Percentiles rank a stretch among this genome's conserved stretches.
phyloP scores from a whole-genome alignment of 2,888 invertebrate genomes.

The Ophion ventricosus region DNA sequence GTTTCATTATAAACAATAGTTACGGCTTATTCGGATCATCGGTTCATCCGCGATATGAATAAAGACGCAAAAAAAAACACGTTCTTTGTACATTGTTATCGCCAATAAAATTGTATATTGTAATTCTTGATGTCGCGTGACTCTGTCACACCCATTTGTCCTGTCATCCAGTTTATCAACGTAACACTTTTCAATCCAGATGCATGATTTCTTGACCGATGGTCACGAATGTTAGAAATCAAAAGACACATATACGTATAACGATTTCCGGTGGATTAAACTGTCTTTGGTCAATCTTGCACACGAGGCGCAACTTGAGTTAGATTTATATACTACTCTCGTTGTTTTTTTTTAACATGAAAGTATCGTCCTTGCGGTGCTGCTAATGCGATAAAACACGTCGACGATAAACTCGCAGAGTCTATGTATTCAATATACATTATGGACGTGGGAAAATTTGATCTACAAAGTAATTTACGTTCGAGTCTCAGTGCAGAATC shows the following conservation, averaged over 20 bases:
- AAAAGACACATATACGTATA: not conserved
- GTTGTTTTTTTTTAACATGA: not conserved
- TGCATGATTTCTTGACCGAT: too few species aligned
- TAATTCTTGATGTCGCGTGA: slow-evolving; percentile 24
- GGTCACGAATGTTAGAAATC: too few species aligned
- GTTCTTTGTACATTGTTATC: slow-evolving; percentile 45
- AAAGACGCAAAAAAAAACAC: slow-evolving; percentile 12
- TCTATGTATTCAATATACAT: not conserved
- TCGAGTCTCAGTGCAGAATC: too few species aligned
- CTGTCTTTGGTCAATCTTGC: not conserved
- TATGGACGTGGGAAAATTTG: not conserved
- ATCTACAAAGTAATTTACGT: not conserved
- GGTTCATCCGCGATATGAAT: slow-evolving; percentile 9
- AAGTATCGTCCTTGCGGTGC: slow-evolving; percentile 41
- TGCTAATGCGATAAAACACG: slow-evolving; percentile 47
- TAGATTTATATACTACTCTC: not conserved
- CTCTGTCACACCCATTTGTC: slow-evolving; percentile 3
- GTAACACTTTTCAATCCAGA: too few species aligned
- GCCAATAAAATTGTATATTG: slow-evolving; percentile 54
- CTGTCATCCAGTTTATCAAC: not conserved
- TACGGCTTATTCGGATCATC: slow-evolving; percentile 6
- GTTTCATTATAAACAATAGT: slow-evolving; percentile 24
- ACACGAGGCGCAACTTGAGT: not conserved
- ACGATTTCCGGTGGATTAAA: not conserved
- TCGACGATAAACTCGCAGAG: not conserved